A percentile compares a stretch with the other conserved stretches of the same genome.
phyloP scores from a whole-genome alignment of 2,113 vertebrate genomes.

The Entosphenus tridentatus region DNA sequence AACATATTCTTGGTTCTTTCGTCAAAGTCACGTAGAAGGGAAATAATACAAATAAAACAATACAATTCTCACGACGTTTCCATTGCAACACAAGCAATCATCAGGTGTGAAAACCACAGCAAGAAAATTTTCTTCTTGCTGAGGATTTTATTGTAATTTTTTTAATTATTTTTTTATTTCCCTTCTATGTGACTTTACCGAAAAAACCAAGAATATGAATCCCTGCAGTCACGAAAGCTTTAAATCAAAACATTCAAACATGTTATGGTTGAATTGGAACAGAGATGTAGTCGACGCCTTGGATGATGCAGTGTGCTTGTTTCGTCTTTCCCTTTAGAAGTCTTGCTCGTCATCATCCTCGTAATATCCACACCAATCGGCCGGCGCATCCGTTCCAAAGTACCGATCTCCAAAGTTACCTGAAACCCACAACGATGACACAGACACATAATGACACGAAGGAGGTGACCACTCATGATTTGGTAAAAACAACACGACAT shows the following conservation, averaged over 20 bases:
- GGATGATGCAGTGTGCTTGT: not conserved
- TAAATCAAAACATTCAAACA: not conserved
- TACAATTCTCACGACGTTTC: too few species aligned
- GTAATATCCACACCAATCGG: constrained; percentile 37
- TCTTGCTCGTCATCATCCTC: constrained; percentile 37
- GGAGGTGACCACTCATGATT: not conserved
- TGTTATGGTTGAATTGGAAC: not conserved
- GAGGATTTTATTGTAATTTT: not conserved
- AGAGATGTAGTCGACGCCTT: not conserved
- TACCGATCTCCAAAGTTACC: constrained; percentile 71
- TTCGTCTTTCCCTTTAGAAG: not conserved
- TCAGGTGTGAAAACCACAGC: too few species aligned
- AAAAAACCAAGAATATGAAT: too few species aligned
- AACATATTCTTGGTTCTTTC: not conserved
- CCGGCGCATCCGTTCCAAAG: constrained; percentile 51
- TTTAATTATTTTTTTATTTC: too few species aligned
- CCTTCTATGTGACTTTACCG: too few species aligned
- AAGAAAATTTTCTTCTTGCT: not conserved
- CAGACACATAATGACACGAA: not conserved
- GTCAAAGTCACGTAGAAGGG: too few species aligned
- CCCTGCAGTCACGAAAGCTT: not conserved
- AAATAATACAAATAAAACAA: too few species aligned
- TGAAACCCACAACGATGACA: constrained; percentile 12
- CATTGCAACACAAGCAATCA: too few species aligned
- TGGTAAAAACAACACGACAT: not conserved